Evolutionary conservation across 2,797 vertebrate genomes (phyloP).

Genomic region (Smutsia temminckii): DNA sequence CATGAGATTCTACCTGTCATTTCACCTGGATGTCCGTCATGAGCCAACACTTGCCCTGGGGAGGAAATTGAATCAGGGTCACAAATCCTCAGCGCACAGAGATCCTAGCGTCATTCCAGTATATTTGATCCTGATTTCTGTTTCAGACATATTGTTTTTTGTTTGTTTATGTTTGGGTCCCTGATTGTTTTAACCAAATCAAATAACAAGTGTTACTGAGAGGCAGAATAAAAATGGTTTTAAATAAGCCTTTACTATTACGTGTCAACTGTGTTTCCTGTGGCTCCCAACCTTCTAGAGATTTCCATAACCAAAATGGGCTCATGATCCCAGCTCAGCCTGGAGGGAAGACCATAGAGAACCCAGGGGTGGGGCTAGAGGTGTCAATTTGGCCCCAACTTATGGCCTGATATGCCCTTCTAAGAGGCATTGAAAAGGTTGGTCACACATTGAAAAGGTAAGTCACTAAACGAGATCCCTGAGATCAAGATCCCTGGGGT

Average conservation of each 20-base stretch:
- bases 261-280: slow-evolving; percentile 62
- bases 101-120: slow-evolving; percentile 5
- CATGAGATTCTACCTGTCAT: not conserved
- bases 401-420: not conserved
- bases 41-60: slow-evolving; percentile 67
- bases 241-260: slow-evolving; percentile 64
- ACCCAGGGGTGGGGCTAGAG: not conserved
- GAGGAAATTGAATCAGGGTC: slow-evolving; percentile 71
- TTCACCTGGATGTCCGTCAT: not conserved
- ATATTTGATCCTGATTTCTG: slow-evolving; percentile 63
- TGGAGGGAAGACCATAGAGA: not conserved
- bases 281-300: not conserved
- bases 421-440: not conserved
- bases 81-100: slow-evolving; percentile 68
- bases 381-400: not conserved
- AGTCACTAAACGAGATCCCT: not conserved
- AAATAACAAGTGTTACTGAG: slow-evolving; percentile 74
- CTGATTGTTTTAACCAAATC: slow-evolving; percentile 72
- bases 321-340: not conserved
- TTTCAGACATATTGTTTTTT: slow-evolving; percentile 66
- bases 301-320: not conserved
- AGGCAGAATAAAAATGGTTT: slow-evolving; percentile 85
- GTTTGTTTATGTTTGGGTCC: slow-evolving; percentile 55
- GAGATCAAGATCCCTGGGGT: not conserved
- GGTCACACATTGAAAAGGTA: not conserved